These are phyloP conservation scores for Onchidella celtica DNA, from an alignment of 2,888 invertebrate species.

Conservation along the genomic window DNA sequence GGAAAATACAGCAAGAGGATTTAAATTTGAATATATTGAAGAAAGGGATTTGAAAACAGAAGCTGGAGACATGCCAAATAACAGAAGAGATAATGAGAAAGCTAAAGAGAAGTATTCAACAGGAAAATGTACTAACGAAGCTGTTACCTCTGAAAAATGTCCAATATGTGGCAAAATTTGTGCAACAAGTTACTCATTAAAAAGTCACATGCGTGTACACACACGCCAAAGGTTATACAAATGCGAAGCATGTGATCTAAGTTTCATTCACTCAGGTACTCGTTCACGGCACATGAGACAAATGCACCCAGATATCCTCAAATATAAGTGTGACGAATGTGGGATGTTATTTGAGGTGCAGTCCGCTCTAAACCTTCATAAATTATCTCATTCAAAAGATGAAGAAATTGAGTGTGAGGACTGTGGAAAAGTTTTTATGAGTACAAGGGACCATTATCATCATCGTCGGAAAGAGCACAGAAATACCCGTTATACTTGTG, in stretches of 20 bases:
- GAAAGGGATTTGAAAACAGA: not conserved
- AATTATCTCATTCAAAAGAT: constrained; percentile 19
- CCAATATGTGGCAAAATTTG: not conserved
- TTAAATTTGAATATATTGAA: not conserved
- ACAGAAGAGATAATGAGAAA: not conserved
- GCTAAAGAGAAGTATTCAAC: no score
- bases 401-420: constrained; percentile 3
- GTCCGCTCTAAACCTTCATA: constrained; percentile 22
- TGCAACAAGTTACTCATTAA: not conserved
- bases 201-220: constrained; percentile 8
- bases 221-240: constrained; percentile 8
- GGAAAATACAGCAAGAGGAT: not conserved
- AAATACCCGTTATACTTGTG: not conserved
- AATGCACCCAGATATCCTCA: constrained; percentile 17
- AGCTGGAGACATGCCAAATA: not conserved
- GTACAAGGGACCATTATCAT: constrained; percentile 15
- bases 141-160: constrained; percentile 3
- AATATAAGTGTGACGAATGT: constrained; percentile 25
- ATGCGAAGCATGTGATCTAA: constrained; percentile 11
- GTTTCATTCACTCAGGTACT: not conserved
- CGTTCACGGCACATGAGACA: constrained; percentile 19
- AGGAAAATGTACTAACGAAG: not conserved
- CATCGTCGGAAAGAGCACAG: constrained; percentile 21
- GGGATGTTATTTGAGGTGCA: constrained; percentile 23
- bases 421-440: not conserved